Base-by-base conservation (phyloP, 2,888 invertebrate species). In the Heliconius cydno region DNA sequence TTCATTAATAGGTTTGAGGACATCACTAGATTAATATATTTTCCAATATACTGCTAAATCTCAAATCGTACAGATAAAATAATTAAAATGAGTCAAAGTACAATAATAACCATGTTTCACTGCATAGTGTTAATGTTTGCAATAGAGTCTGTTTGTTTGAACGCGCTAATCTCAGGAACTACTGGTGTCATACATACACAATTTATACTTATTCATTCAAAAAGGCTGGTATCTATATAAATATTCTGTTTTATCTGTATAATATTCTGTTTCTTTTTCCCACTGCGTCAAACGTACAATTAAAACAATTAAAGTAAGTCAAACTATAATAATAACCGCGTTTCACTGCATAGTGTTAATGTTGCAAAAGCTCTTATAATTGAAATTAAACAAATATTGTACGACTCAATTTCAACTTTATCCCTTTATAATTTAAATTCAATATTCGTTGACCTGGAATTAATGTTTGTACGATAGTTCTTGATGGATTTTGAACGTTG, bases 371-470 rank as follows among this genome's bases (percentile, higher is more conserved):
- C 25, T 80, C 70, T 34, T 78, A 66, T 71, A 57, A 75, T 75
- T 71, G 74, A 70, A 75, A 63, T 80, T 68, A 67, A 80, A 75
- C 80, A 80, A 82, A 80, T 70, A 81, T 41, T 76, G 78, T 79
- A 76, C 38, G 68, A 66, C 30, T 52, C 78, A 78, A 80, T 80
- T 80, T 57, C 70, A 68, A 76, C 77, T 71, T 66, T 79, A 80
- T 79, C 22, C 38, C 10, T 72, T 57, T 10, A 30, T 76, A 28
- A 79, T 77, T 82, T 77, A 79, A 80, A 74, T 72, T 76, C 65
- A 80, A 79, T 77, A 78, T 80, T 82, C 81, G 72, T 57, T 81
- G 79, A 78, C 76, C 79, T 79, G 67, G 71, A 68, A 66, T 28
- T 46, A 52, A 73, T 71, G 57, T 60, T 57, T 73, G 72, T 30